Evolutionary conservation across 37 sponge, comb jelly and placozoan species (phyloP).

Genomic region (Aphrocallistes beatrix): DNA sequence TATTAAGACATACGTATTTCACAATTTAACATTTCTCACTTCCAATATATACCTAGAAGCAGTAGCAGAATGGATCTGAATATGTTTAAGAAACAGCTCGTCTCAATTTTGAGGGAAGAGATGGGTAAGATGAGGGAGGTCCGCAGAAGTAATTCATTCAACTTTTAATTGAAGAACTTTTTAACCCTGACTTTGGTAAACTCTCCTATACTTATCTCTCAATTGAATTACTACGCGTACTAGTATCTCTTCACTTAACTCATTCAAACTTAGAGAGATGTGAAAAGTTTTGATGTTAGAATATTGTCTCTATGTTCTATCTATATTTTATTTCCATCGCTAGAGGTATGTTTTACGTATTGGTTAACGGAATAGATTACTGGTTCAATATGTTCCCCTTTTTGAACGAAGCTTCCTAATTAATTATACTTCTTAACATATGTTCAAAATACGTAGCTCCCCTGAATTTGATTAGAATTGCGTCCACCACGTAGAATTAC

Average conservation of each 20-base stretch:
- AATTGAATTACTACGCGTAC: too few relatives aligned
- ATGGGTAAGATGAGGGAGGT: constrained; percentile 93
- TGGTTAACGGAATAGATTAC: constrained; percentile 43
- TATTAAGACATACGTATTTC: background rate
- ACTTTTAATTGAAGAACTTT: constrained; percentile 67
- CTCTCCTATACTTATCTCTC: too few relatives aligned
- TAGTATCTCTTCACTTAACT: background rate
- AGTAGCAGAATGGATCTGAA: constrained; percentile 68
- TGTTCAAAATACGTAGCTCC: too few relatives aligned
- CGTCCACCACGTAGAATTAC: too few relatives aligned
- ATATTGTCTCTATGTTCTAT: background rate
- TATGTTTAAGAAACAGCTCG: constrained; percentile 84
- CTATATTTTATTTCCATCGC: constrained; percentile 20
- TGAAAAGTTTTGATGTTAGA: background rate
- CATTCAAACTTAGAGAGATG: too few relatives aligned
- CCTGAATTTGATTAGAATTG: too few relatives aligned
- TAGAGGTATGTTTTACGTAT: constrained; percentile 68
- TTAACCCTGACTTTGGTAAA: constrained; percentile 83
- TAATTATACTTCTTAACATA: too few relatives aligned
- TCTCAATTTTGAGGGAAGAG: constrained; percentile 86
- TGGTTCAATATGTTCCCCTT: constrained; percentile 85
- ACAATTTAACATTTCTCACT: background rate
- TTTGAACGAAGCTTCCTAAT: constrained; percentile 70
- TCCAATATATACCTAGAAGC: constrained; percentile 53
- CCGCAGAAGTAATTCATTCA: constrained; percentile 91